Evolutionary conservation across 2,888 invertebrate species (phyloP).

Genomic region (Andrena trimmerana): DNA sequence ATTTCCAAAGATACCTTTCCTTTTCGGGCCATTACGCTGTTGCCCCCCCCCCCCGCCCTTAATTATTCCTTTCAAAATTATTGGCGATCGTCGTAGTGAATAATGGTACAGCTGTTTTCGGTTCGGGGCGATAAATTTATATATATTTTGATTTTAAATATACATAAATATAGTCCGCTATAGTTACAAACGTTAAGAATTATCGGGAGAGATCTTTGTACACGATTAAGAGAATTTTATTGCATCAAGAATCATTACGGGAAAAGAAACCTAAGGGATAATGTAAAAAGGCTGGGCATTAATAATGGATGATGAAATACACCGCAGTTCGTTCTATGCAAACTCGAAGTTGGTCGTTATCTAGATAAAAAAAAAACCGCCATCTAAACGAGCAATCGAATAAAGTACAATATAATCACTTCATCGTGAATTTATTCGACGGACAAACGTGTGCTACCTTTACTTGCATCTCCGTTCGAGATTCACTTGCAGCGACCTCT

Average conservation of each 20-base stretch:
- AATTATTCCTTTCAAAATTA: too few species aligned
- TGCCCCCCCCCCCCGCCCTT: too few species aligned
- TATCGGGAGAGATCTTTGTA: constrained; percentile 65
- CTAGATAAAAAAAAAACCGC: too few species aligned
- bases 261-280: constrained; percentile 21
- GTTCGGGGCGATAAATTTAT: constrained; percentile 75
- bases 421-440: too few species aligned
- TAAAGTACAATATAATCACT: too few species aligned
- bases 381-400: too few species aligned
- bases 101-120: constrained; percentile 37
- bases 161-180: constrained; percentile 82
- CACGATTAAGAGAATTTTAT: constrained; percentile 54
- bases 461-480: too few species aligned
- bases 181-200: constrained; percentile 77
- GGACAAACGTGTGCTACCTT: too few species aligned
- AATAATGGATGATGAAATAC: not conserved
- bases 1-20: too few species aligned
- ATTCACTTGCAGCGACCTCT: too few species aligned
- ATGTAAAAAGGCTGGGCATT: not conserved
- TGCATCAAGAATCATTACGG: constrained; percentile 20
- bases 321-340: constrained; percentile 11
- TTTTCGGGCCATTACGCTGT: too few species aligned
- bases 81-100: constrained; percentile 9
- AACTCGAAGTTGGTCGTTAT: not conserved
- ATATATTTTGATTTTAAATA: constrained; percentile 78